Conservation (phyloP, 2,113 vertebrate species). For the Lampris incognitus region DNA sequence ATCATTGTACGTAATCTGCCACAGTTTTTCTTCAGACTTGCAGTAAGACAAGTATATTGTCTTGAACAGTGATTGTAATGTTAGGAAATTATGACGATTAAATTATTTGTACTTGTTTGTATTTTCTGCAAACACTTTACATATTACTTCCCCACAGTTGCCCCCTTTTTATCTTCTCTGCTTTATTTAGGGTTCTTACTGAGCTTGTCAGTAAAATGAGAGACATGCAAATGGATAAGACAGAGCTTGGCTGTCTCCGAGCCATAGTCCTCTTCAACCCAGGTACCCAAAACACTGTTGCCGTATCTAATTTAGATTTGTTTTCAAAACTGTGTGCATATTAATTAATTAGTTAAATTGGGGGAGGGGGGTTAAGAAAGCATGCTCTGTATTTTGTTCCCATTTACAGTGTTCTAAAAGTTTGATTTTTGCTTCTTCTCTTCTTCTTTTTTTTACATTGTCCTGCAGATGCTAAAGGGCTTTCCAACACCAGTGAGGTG, state of each 20-base stretch:
- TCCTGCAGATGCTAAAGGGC: slow-evolving; percentile 88
- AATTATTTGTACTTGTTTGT: background rate
- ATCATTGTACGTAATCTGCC: too few species aligned
- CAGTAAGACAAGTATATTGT: background rate
- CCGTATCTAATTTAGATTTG: background rate
- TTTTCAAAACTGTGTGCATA: too few species aligned
- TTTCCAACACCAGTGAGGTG: slow-evolving; percentile 91
- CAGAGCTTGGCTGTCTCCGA: slow-evolving; percentile 88
- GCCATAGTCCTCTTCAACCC: slow-evolving; percentile 95
- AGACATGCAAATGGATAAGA: slow-evolving; percentile 89
- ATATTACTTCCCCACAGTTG: background rate
- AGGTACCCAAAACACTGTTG: slow-evolving; percentile 66
- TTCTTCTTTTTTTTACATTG: background rate
- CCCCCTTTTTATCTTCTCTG: background rate
- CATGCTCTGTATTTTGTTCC: too few species aligned
- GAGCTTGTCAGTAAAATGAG: slow-evolving; percentile 87
- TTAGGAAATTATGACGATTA: background rate
- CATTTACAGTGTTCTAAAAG: too few species aligned
- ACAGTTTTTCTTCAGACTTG: background rate
- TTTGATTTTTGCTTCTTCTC: background rate
- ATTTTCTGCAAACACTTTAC: background rate
- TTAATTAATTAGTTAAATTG: too few species aligned
- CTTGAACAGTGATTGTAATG: background rate
- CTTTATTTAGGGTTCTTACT: slow-evolving; percentile 77
- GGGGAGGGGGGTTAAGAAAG: too few species aligned